Evolutionary conservation across 2,888 invertebrate species (phyloP), one percentile per base, ranked within the genome.

Genomic region (Harpalus rufipes): DNA sequence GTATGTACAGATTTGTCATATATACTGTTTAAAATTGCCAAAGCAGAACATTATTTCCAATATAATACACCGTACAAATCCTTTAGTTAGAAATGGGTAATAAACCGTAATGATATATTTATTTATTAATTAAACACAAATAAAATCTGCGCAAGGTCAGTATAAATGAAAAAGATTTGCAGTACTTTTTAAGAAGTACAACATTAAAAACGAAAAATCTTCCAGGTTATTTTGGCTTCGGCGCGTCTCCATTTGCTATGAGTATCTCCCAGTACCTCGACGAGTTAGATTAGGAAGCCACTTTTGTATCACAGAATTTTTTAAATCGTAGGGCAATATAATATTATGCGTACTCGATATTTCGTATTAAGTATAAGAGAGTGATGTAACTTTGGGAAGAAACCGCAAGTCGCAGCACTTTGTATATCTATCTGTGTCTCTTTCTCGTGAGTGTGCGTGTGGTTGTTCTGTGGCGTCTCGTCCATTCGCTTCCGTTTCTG

Each of bases 361-460:
- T 41, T 78, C 84, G 74, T 74, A 74, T 56, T 59, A 84, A 84
- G 65, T 84, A 84, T 76, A 84, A 58, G 78, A 78, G 78, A 84
- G 44, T 51, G 63, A 44, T 78, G 63, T 61, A 82, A 82, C 58
- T 82, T 82, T 41, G 84, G 83, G 83, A 83, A 83, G 78, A 41
- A 84, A 76, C 76, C 44, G 78, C 63, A 84, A 39, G 83, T 84
- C 78, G 61, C 63, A 44, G 51, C 78, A 78, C 84, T 78, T 78
- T 84, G 84, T 84, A 84, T 78, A 68, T 85, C 85, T 85, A 85
- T 85, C 85, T 85, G 85, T 85, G 85, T 85, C 68, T 85, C 85
- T 79, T 85, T 68, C 65, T 80, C 68, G 85, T 85, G 80, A 80
- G 85, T 85, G 85, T 85, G 85, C 59, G 85, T 80, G 85, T 85